Conservation (phyloP, 2,113 vertebrate species). For the Myodes glareolus region DNA sequence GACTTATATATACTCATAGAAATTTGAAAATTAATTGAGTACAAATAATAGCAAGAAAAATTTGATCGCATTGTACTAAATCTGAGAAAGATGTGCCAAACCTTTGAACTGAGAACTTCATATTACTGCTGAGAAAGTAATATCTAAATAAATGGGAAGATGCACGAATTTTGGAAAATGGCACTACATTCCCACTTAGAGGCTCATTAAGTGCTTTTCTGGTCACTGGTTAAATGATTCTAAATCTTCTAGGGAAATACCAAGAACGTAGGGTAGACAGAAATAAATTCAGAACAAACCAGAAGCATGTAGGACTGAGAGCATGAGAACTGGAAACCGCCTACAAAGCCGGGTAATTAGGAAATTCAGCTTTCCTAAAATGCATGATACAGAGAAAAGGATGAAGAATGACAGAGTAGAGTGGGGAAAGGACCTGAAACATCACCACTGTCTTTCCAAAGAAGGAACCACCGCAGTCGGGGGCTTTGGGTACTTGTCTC, state of each 20-base stretch:
- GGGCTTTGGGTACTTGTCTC: not conserved
- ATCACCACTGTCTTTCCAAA: not conserved
- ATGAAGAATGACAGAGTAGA: not conserved
- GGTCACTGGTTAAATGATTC: not conserved
- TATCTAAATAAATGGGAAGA: not conserved
- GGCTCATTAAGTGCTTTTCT: not conserved
- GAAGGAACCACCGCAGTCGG: not conserved
- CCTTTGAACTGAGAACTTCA: not conserved
- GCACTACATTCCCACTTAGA: not conserved
- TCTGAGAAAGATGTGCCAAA: not conserved
- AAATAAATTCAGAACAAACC: not conserved
- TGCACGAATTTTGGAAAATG: not conserved
- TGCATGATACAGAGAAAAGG: not conserved
- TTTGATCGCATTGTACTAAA: not conserved
- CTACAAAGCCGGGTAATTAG: not conserved
- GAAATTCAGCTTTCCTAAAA: not conserved
- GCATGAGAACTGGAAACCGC: not conserved
- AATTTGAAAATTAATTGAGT: not conserved
- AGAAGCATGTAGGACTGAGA: not conserved
- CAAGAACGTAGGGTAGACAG: not conserved
- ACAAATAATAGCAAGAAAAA: not conserved
- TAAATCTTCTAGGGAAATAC: not conserved
- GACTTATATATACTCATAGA: not conserved
- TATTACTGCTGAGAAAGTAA: not conserved
- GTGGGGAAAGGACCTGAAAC: not conserved